Base-by-base conservation (phyloP, 2,113 vertebrate genomes). In the Gnathonemus longibarbis region DNA sequence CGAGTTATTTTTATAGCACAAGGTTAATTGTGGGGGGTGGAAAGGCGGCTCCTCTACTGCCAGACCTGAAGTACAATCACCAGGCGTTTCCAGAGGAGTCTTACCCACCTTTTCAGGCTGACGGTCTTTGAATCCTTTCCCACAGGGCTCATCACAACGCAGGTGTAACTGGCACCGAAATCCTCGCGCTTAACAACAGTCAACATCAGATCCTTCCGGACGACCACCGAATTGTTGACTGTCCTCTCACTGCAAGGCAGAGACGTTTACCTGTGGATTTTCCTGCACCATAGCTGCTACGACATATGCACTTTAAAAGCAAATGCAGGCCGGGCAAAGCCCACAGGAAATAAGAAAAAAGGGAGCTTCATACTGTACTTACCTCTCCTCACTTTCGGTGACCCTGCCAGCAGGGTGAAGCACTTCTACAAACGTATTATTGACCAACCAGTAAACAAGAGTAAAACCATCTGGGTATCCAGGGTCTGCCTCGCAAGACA, bases 371-470 rank as follows among this genome's bases (percentile, higher is more conserved):
- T 66, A 15, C n/a, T 31, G 53, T 84, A 93, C 96, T 95, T 89
- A 97, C 95, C 45, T 88, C 91, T 92, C 94, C 1, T 80, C 84
- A n/a, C 70, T 88, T 89, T 97, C 96, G 0, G 48, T 1, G 50
- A 96, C 94, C 21, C 90, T 92, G 7, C 15, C 89, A 1, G 91
- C 91, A 5, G 92, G 92, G 56, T 45, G 87, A 0, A 89, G 70
- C 0, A 94, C 93, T 48, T 97, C 96, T 0, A 96, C 96, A 91
- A 97, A 97, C 8, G 93, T 92, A 7, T 91, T 92, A 0, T 97
- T 95, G 11, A 96, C 94, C 84, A 97, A 92, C 97, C 97, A 97
- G 93, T 97, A 97, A 90, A 97, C 94, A 2, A 96, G 90, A 0
- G 89, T 90, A 46, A 93, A 39, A 0, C 90, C 93, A 42, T 92